phyloP scores from a whole-genome alignment of 2,113 vertebrate species.

The Halcyon malimbica region DNA sequence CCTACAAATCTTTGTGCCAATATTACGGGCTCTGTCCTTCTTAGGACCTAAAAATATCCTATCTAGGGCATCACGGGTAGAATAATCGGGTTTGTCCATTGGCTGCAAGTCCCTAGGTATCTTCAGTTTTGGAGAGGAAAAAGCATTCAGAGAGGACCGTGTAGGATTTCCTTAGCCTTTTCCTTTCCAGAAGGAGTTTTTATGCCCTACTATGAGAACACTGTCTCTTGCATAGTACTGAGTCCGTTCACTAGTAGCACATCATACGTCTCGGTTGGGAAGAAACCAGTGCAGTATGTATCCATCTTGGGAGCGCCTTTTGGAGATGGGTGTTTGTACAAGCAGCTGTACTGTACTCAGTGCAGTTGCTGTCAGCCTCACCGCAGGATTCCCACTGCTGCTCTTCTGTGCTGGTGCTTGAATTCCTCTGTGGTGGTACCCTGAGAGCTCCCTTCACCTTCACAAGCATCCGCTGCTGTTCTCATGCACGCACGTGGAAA shows the following conservation, averaged over 20 bases:
- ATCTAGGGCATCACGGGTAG: not conserved
- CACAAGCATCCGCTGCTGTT: not conserved
- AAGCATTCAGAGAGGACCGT: fast-evolving
- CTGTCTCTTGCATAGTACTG: not conserved
- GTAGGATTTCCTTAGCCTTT: not conserved
- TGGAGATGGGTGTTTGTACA: not conserved
- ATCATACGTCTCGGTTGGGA: not conserved
- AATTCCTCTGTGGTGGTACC: not conserved
- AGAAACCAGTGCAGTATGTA: not conserved
- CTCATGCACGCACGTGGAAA: not conserved
- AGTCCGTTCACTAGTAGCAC: not conserved
- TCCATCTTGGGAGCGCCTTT: not conserved
- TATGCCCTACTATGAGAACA: not conserved
- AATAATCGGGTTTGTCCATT: not conserved
- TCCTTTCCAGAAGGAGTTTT: not conserved
- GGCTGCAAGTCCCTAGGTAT: not conserved
- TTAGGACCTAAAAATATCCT: not conserved
- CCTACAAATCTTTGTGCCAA: not conserved
- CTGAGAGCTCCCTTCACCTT: not conserved
- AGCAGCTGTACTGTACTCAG: not conserved
- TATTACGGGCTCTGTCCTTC: not conserved
- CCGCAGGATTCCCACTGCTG: not conserved
- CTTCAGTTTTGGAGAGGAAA: not conserved
- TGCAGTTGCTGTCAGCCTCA: not conserved
- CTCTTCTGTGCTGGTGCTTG: not conserved